Percentiles rank a stretch among this genome's conserved stretches.
These are phyloP conservation scores for Corydoras maculifer DNA, from an alignment of 2,113 vertebrate genomes.

Conservation along the genomic window DNA sequence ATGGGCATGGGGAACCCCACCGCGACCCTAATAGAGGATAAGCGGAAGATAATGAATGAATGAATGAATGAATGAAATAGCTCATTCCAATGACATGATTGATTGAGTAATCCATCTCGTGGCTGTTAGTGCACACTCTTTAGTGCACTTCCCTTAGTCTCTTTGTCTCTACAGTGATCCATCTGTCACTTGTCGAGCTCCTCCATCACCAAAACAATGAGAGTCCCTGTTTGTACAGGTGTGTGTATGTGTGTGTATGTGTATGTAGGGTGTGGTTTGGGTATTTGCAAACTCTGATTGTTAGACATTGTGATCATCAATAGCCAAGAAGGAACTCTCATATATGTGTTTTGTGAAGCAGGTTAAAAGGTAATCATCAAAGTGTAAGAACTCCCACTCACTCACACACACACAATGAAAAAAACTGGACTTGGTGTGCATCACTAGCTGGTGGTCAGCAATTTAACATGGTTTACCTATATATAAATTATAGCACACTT, in stretches of 20 bases:
- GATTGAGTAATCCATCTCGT: too few relatives aligned
- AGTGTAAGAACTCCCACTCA: too few relatives aligned
- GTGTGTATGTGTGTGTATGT: constrained; percentile 37
- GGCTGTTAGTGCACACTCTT: not conserved
- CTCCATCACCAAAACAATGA: constrained; percentile 34
- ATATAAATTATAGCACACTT: too few relatives aligned
- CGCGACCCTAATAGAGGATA: too few relatives aligned
- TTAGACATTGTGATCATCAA: constrained; percentile 36
- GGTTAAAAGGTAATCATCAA: constrained; percentile 18
- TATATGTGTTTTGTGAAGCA: constrained; percentile 32
- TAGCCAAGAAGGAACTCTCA: constrained; percentile 29
- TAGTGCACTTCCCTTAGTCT: constrained; percentile 9
- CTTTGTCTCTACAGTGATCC: constrained; percentile 30
- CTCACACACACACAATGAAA: too few relatives aligned
- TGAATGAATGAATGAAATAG: too few relatives aligned
- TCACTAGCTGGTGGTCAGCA: too few relatives aligned
- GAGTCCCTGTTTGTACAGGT: constrained; percentile 62
- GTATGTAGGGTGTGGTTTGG: constrained; percentile 41
- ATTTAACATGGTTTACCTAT: too few relatives aligned
- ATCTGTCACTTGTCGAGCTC: constrained; percentile 48
- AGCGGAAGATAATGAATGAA: too few relatives aligned
- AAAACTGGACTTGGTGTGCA: too few relatives aligned
- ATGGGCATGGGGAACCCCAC: too few relatives aligned
- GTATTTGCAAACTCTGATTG: constrained; percentile 39
- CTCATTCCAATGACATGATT: too few relatives aligned